These are phyloP conservation scores for cattle (Bos taurus) DNA, from an alignment of 2,113 vertebrate genomes.

Conservation along the genomic window ARS-UCD2.0 NC_037355.1:5815501-5816000, in stretches of 20 bases:
- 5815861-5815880: background rate
- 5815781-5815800: background rate
- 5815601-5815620: background rate
- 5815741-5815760: background rate
- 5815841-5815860: background rate
- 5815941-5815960: background rate
- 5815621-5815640: too few species aligned
- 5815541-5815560: background rate
- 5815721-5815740: background rate
- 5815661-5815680: background rate
- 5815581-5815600: too few species aligned
- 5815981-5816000: background rate
- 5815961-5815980: background rate
- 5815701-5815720: background rate
- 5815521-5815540: background rate
- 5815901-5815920: background rate
- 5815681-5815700: background rate
- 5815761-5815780: background rate
- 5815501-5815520: background rate
- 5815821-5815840: background rate
- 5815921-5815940: background rate
- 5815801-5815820: background rate
- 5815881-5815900: background rate
- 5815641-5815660: background rate
- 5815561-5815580: background rate